phyloP scores from a whole-genome alignment of 1,140 invertebrate genomes.

The Drosophila carrolli region DNA sequence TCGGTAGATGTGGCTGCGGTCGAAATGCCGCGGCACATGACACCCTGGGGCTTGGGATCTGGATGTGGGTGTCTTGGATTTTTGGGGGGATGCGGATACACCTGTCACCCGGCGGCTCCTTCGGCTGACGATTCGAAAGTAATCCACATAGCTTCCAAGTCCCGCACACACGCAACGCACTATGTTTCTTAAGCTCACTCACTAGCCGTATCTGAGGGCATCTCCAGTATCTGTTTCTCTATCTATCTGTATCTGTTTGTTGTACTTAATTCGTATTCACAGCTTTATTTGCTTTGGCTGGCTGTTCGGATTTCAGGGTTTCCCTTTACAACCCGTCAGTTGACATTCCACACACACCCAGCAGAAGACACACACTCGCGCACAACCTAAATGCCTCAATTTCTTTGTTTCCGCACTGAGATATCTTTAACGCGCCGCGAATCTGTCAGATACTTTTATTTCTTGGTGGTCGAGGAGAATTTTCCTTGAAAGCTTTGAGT shows the following conservation, averaged over 20 bases:
- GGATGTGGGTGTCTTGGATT: background rate
- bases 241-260: conserved; percentile 35
- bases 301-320: conserved; percentile 72
- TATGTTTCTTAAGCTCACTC: conserved; percentile 8
- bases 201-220: conserved; percentile 8
- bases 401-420: conserved; percentile 53
- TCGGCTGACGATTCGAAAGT: conserved; percentile 7
- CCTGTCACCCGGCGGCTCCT: conserved; percentile 11
- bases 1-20: conserved; percentile 42
- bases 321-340: conserved; percentile 80
- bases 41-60: conserved; percentile 34
- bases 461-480: conserved; percentile 15
- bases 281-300: conserved; percentile 48
- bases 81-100: conserved; percentile 38
- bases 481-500: conserved; percentile 35
- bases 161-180: conserved; percentile 8
- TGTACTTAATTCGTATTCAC: conserved; percentile 56
- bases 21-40: conserved; percentile 60
- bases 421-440: conserved; percentile 9
- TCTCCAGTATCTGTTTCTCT: conserved; percentile 19
- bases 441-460: conserved; percentile 16
- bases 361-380: conserved; percentile 44
- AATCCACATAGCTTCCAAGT: conserved; percentile 24
- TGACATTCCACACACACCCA: conserved; percentile 72
- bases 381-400: conserved; percentile 42